These are phyloP conservation scores for Sarcophaga rosellei DNA, from an alignment of 2,888 invertebrate species.

Conservation along the genomic window DNA sequence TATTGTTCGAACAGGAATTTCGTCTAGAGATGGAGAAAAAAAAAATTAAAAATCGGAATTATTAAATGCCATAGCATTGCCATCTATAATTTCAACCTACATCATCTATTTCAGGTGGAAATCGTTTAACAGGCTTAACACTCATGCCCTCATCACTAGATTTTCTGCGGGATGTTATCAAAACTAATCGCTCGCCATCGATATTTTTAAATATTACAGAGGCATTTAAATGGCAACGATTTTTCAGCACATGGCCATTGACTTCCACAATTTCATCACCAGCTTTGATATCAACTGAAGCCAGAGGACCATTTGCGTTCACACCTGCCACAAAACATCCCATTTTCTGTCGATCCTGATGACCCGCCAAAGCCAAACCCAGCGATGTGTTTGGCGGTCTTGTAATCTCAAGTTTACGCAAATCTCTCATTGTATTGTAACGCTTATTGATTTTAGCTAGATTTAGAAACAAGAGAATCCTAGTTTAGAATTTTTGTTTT, in stretches of 20 bases:
- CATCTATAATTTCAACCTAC: conserved; percentile 81
- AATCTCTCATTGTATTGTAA: conserved; percentile 91
- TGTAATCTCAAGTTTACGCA: conserved; percentile 85
- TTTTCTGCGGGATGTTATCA: conserved; percentile 83
- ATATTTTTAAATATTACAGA: conserved; percentile 97
- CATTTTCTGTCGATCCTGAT: conserved; percentile 96
- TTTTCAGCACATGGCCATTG: conserved; percentile 96
- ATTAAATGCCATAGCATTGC: not conserved
- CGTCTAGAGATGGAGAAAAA: conserved; percentile 70
- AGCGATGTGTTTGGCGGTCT: conserved; percentile 89
- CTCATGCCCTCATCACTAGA: conserved; percentile 86
- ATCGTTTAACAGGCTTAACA: conserved; percentile 93
- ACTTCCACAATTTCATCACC: conserved; percentile 98
- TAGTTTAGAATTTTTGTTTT: not conserved
- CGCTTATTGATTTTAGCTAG: conserved; percentile 96
- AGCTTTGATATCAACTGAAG: conserved; percentile 88
- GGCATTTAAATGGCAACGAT: conserved; percentile 97
- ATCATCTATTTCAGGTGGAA: conserved; percentile 91
- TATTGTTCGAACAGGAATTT: conserved; percentile 79
- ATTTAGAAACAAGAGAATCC: not conserved
- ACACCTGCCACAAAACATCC: conserved; percentile 98
- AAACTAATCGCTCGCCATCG: conserved; percentile 90
- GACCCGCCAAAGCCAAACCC: conserved; percentile 96
- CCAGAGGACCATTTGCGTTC: conserved; percentile 92
- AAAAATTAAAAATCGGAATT: too few relatives aligned